Evolutionary conservation across 2,113 vertebrate species (phyloP).

Genomic region (Spilogale gracilis): DNA sequence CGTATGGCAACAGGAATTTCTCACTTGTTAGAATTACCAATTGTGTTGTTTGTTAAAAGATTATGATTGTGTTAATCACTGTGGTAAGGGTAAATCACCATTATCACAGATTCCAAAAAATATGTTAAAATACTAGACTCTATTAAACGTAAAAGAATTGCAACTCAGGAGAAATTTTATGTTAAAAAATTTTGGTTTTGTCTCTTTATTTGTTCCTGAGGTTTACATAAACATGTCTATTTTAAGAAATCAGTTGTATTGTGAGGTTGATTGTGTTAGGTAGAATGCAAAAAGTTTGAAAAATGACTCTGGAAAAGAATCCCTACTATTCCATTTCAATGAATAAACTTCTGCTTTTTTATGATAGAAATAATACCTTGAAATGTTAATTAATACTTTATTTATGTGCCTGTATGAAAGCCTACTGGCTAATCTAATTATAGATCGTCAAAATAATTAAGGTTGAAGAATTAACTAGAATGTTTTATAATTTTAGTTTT

Average conservation of each 20-base stretch:
- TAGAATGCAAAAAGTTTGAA: not conserved
- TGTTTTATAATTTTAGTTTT: not conserved
- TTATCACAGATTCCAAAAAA: not conserved
- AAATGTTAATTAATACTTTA: not conserved
- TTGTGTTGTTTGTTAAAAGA: slow-evolving; percentile 38
- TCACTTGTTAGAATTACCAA: slow-evolving; percentile 39
- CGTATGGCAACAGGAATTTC: not conserved
- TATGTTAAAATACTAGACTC: slow-evolving; percentile 16
- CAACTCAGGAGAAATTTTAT: not conserved
- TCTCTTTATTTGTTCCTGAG: not conserved
- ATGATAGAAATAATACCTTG: not conserved
- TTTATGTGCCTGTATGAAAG: not conserved
- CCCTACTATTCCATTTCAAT: not conserved
- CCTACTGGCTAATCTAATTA: not conserved
- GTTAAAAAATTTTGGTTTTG: not conserved
- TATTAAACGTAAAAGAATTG: not conserved
- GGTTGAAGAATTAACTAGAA: not conserved
- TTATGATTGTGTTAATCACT: slow-evolving; percentile 10
- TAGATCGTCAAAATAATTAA: not conserved
- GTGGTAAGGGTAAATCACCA: not conserved
- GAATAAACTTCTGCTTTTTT: not conserved
- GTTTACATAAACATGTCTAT: not conserved
- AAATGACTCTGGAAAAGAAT: not conserved
- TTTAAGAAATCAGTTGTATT: not conserved
- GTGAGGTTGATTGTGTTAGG: not conserved